phyloP scores from a whole-genome alignment of 2,888 invertebrate species.

The Philaethria dido region DNA sequence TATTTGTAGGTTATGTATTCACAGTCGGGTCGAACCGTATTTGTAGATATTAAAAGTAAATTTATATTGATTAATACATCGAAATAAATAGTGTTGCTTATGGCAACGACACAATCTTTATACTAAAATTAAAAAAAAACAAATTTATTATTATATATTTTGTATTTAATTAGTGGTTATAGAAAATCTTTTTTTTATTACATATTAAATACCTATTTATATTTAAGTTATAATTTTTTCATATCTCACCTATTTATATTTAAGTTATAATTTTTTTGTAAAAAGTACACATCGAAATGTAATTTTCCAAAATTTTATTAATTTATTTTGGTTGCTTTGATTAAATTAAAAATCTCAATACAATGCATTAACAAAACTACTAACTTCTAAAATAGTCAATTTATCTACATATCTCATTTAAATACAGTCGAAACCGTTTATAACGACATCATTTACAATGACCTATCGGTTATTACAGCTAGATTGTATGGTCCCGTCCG shows the following conservation, averaged over 20 bases:
- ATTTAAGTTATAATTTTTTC: neutral
- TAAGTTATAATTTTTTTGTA: too few relatives aligned
- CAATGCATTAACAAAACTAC: too few relatives aligned
- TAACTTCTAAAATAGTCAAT: too few relatives aligned
- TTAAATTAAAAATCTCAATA: too few relatives aligned
- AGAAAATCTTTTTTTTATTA: neutral
- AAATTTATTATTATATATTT: neutral
- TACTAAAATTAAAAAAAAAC: neutral
- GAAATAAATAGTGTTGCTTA: neutral
- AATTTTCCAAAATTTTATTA: too few relatives aligned
- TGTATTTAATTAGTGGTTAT: neutral
- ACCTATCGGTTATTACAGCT: constrained; percentile 40
- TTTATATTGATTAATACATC: neutral
- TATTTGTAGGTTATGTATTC: constrained; percentile 32
- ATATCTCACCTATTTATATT: too few relatives aligned
- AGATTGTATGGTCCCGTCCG: constrained; percentile 31
- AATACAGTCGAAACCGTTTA: constrained; percentile 9
- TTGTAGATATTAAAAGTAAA: neutral
- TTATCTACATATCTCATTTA: too few relatives aligned
- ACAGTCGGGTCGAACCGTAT: neutral
- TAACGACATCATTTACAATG: constrained; percentile 40
- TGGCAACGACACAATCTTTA: neutral
- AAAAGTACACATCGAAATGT: too few relatives aligned
- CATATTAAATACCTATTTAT: neutral
- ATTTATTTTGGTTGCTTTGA: too few relatives aligned